Base-by-base conservation (phyloP, 35 echinoderm and acorn worm genomes). In the Lytechinus variegatus region DNA sequence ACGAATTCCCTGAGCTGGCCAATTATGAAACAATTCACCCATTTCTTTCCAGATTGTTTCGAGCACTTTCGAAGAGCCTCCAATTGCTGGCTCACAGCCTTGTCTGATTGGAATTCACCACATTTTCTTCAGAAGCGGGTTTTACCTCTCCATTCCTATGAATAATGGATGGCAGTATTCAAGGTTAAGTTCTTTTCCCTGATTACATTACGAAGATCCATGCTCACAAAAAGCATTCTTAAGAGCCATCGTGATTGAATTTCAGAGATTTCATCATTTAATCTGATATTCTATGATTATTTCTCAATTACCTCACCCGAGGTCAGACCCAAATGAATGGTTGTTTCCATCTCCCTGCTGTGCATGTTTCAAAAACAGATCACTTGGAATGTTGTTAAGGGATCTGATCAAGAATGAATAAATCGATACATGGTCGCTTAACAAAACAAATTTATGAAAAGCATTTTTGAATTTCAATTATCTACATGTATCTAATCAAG, bases 41-140 rank as follows among this genome's bases (percentile, higher is more conserved):
- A 79, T 79, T 79, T 79, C 66, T 79, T 79, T n/a, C 16, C 66
- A 79, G 66, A 79, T 79, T 79, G 66, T 79, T 79, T 79, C 66
- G n/a, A 79, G 21, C 66, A 79, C 14, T 79, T 79, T 79, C 14
- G n/a, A 79, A 79, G 66, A 24, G 66, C 21, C 66, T 79, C n/a
- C 66, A 79, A 24, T 79, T 24, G n/a, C 16, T 4, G 33, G 19
- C 16, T 19, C 66, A 3, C 16, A 24, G 14, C 66, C 66, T 79
- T 79, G 66, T 79, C 66, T 79, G 66, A 79, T 24, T 79, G 61
- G 13, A 58, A 79, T 79, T 79, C 66, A n/a, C 66, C 8, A 24
- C 6, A 7, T 79, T 79, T 71, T 71, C 19, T 71, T 13, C 61
- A 24, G 66, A 24, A 7, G 66, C 4, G 14, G 66, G 3, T 16